These are phyloP conservation scores for Drosophila neoperkinsi DNA, from an alignment of 2,888 invertebrate species.

Conservation along the genomic window DNA sequence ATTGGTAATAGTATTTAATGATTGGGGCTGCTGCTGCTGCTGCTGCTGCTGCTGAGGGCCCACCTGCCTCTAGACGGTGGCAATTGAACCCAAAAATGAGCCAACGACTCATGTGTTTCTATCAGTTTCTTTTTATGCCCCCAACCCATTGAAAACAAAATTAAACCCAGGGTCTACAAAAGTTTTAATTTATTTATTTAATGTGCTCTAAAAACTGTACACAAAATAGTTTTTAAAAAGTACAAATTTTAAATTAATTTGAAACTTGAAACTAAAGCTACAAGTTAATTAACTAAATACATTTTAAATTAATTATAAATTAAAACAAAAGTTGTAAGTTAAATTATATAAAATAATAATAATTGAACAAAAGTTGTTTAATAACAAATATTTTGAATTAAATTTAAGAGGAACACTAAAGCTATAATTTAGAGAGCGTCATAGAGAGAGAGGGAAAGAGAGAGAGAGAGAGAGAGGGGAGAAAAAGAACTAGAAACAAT, in stretches of 20 bases:
- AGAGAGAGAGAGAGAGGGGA: accelerated
- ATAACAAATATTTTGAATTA: not conserved
- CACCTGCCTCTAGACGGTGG: slow-evolving; percentile 64
- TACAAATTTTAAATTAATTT: not conserved
- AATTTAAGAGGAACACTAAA: not conserved
- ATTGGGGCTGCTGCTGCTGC: slow-evolving; percentile 53
- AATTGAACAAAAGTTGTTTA: not conserved
- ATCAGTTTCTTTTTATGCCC: not conserved
- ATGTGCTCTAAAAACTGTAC: not conserved
- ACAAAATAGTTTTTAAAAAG: not conserved
- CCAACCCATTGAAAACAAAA: not conserved
- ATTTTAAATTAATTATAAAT: not conserved
- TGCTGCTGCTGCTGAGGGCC: slow-evolving; percentile 43
- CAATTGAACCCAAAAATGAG: slow-evolving; percentile 54
- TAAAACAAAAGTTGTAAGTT: not conserved
- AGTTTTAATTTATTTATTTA: not conserved
- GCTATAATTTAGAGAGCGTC: not conserved
- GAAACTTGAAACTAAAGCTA: not conserved
- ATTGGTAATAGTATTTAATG: slow-evolving; percentile 82
- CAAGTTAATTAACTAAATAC: too few species aligned
- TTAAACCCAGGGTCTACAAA: not conserved
- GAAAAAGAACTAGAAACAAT: accelerated
- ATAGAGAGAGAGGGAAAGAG: not conserved
- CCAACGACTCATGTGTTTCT: slow-evolving; percentile 33
- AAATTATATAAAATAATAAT: not conserved